Conservation (phyloP, 2,797 vertebrate genomes). For the Vespertilio murinus region DNA sequence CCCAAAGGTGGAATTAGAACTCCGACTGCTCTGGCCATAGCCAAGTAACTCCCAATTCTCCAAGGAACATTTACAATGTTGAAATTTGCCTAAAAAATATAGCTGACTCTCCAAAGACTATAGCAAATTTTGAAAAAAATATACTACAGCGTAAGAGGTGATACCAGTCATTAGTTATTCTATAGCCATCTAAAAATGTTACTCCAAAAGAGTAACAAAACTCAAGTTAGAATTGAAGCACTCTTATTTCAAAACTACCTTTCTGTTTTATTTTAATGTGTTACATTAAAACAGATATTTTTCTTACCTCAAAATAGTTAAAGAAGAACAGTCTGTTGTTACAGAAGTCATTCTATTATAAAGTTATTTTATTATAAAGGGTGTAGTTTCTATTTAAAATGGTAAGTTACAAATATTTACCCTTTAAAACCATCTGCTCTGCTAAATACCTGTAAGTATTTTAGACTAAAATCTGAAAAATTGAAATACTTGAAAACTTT, state of each 20-base stretch:
- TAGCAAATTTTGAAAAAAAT: not conserved
- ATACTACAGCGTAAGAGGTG: not conserved
- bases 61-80: not conserved
- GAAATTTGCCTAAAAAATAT: not conserved
- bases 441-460: constrained; percentile 30
- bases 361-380: constrained; percentile 63
- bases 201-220: constrained; percentile 34
- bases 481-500: constrained; percentile 66
- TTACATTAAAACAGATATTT: constrained; percentile 56
- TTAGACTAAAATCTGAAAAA: constrained; percentile 54
- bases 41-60: not conserved
- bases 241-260: constrained; percentile 38
- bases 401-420: constrained; percentile 74
- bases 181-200: constrained; percentile 36
- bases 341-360: constrained; percentile 62
- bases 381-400: constrained; percentile 68
- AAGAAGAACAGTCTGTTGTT: constrained; percentile 65
- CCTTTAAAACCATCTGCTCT: constrained; percentile 62
- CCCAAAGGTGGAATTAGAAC: not conserved
- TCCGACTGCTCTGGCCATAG: not conserved
- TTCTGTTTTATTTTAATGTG: constrained; percentile 51
- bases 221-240: constrained; percentile 46
- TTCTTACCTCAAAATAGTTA: constrained; percentile 54
- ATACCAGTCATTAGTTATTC: not conserved
- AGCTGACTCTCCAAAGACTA: not conserved